Base-by-base conservation (phyloP, 1,140 invertebrate genomes). In the Bombyx mandarina region DNA sequence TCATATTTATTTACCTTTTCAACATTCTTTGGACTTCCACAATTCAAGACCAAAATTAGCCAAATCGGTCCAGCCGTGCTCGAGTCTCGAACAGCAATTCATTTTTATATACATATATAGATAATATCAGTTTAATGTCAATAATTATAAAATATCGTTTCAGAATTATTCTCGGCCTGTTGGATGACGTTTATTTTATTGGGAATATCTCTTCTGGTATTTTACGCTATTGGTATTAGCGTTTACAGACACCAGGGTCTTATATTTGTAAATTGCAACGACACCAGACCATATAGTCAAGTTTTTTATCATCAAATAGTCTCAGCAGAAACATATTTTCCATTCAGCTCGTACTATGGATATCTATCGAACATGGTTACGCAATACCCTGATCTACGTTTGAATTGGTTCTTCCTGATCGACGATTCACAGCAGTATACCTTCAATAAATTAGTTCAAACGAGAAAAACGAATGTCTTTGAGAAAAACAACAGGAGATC, bases 111-210 rank as follows among this genome's bases (percentile, higher is more conserved):
- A 10, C 45, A 45, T 45, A 45, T 8, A 7, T 8, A 10, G 45
- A 45, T 10, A 7, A 10, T 47, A 47, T 47, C 6, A 47, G 6
- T 43, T 18, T 56, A 45, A 49, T 52, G 56, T n/a, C 46, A 8
- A 49, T 10, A 51, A 35, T 26, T 26, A 43, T 53, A 52, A 26
- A 56, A 26, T 45, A 46, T 67, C 59, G 45, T 83, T 81, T 43
- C 80, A 86, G 82, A 86, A 63, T 72, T 73, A 50, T 55, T 82
- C 22, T 81, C 78, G 8, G 71, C 79, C 8, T 83, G 73, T 62
- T 83, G 82, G 82, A 81, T 86, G 75, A 75, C 79, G 18, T 48
- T 76, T 8, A 75, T 78, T 45, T 56, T 86, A 44, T 51, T 86
- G 10, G 73, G 73, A 45, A 75, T 83, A 62, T 75, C 78, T 8